Evolutionary conservation across 64 coral and sea anemone species (phyloP), one percentile per base, ranked within the genome.

Genomic region (Orbicella faveolata): DNA sequence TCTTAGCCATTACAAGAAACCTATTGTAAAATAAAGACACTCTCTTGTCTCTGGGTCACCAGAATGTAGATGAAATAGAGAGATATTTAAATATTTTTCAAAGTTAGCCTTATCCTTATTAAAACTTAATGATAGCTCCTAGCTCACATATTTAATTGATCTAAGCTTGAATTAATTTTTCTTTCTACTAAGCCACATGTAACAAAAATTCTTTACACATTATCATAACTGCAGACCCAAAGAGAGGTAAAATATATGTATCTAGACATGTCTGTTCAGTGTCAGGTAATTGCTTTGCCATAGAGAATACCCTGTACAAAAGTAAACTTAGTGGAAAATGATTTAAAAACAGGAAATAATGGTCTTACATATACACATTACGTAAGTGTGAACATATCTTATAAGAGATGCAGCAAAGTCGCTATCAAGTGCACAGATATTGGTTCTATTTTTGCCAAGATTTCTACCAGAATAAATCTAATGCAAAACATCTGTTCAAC

Each of bases 401-500:
- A 9, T 15, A 59, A 59, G 2, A 59, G 0, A 59, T 12, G 15
- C 12, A 14, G 55, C 55, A 59, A 59, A 59, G 9, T 59, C 12
- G 10, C 55, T 59, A 59, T 59, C 44, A 59, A 59, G 55, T 59
- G 55, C 55, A 59, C 55, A n/a, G 21, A 55, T n/a, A 44, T 83
- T 36, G 13, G 23, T 30, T 48, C 65, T 69, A 52, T 85, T 85
- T 73, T 52, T 72, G 36, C n/a, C 37, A 52, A 12, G 41, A 15
- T 85, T 73, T 70, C 2, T 25, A 72, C 64, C 23, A 48, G 37
- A 85, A 85, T 72, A 52, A 85, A 68, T 18, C 82, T 85, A 53
- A 70, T 30, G n/a, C 65, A 72, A n/a, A 73, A 52, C 63, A 85
- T 72, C 17, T 85, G 12, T 68, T 68, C 65, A 72, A 85, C 82